These are phyloP conservation scores for Apodemus speciosus DNA, from an alignment of 2,113 vertebrate species.

Conservation along the genomic window DNA sequence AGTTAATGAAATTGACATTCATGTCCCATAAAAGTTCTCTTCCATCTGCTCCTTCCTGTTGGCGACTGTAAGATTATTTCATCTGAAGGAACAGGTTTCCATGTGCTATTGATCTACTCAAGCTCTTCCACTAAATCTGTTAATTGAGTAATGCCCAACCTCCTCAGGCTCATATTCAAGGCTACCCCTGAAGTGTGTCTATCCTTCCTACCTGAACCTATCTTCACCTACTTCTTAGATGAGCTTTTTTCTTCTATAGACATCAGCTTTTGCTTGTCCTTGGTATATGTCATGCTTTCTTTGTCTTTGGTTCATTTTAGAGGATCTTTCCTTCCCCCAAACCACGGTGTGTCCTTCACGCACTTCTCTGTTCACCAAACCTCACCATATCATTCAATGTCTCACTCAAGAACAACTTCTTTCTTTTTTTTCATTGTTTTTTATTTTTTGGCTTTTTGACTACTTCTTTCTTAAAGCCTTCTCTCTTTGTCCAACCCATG, in stretches of 20 bases:
- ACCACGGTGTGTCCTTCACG: neutral
- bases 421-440: neutral
- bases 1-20: slow-evolving; percentile 32
- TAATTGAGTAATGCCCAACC: neutral
- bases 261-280: neutral
- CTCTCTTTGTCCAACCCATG: neutral
- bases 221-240: slow-evolving; percentile 25
- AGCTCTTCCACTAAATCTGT: neutral
- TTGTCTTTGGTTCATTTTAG: neutral
- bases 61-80: neutral
- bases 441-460: too few relatives aligned
- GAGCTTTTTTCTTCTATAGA: neutral
- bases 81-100: slow-evolving; percentile 11
- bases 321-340: neutral
- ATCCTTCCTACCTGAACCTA: neutral
- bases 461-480: neutral
- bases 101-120: neutral
- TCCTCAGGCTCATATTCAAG: neutral
- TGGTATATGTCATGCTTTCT: neutral
- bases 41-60: slow-evolving; percentile 15
- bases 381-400: neutral
- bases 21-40: slow-evolving; percentile 8
- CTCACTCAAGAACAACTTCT: neutral
- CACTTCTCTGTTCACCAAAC: slow-evolving; percentile 32
- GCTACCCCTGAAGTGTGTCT: neutral